Evolutionary conservation across 64 coral and sea anemone genomes (phyloP).

Genomic region (Montipora foliosa): DNA sequence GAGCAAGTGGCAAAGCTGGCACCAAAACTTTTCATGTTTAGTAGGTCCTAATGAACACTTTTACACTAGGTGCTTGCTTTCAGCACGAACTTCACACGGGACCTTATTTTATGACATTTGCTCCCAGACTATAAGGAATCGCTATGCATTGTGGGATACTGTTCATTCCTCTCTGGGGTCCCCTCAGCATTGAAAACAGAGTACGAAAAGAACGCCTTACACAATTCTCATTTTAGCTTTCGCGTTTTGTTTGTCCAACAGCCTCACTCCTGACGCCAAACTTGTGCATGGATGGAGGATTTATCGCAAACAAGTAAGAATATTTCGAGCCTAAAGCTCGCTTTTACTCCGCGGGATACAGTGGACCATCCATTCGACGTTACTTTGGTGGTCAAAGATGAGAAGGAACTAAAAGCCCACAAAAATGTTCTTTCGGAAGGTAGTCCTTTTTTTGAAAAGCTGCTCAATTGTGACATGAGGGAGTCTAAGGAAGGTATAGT

Average conservation of each 20-base stretch:
- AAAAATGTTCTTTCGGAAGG: neutral
- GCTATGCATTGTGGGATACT: too few species aligned
- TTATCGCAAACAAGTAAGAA: neutral
- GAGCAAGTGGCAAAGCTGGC: conserved; percentile 77
- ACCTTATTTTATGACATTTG: conserved; percentile 78
- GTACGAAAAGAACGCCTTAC: too few species aligned
- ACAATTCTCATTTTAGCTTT: too few species aligned
- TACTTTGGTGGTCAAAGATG: neutral
- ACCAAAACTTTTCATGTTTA: conserved; percentile 80
- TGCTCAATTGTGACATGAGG: neutral
- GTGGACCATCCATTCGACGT: neutral
- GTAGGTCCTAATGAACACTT: conserved; percentile 74
- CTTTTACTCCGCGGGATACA: neutral
- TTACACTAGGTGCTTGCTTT: conserved; percentile 76
- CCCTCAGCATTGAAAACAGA: too few species aligned
- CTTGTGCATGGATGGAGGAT: neutral
- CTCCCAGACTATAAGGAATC: conserved; percentile 46
- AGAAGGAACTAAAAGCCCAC: neutral
- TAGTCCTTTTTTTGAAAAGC: conserved; percentile 10
- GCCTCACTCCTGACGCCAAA: too few species aligned
- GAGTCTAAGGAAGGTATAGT: conserved; percentile 1
- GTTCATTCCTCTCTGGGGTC: too few species aligned
- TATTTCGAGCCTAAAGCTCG: neutral
- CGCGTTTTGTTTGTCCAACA: too few species aligned
- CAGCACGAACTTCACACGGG: conserved; percentile 79